These are phyloP conservation scores for Protonibea diacanthus DNA, from an alignment of 2,797 vertebrate species.

Conservation along the genomic window DNA sequence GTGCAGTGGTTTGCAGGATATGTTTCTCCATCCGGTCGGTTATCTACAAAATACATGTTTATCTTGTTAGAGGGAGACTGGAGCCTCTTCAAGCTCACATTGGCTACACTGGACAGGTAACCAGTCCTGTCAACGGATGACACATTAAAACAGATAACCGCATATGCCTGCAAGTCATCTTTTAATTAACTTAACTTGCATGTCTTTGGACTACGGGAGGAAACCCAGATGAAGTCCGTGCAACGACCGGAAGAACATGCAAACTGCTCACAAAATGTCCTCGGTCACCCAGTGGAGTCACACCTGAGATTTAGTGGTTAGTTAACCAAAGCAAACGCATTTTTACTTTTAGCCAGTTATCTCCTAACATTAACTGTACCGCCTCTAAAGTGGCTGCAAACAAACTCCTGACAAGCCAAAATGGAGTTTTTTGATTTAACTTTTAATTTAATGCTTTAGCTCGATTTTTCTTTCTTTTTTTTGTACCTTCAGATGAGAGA, in stretches of 20 bases:
- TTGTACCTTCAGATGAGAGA: slow-evolving; percentile 2
- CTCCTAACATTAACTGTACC: slow-evolving; percentile 31
- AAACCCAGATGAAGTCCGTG: slow-evolving; percentile 4
- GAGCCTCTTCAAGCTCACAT: neutral
- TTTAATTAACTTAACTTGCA: neutral
- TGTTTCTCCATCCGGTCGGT: neutral
- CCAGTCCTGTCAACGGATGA: neutral
- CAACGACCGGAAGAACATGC: neutral
- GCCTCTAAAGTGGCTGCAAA: slow-evolving; percentile 43
- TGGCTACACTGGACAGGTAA: neutral
- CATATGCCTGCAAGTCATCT: slow-evolving; percentile 8
- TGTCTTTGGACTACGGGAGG: neutral
- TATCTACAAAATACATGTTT: neutral
- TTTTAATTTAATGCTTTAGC: slow-evolving; percentile 16
- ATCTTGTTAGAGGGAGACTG: neutral
- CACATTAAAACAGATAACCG: neutral
- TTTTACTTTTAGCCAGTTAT: slow-evolving; percentile 45
- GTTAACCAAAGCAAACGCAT: slow-evolving; percentile 23
- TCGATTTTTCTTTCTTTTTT: slow-evolving; percentile 13
- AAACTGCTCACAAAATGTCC: slow-evolving; percentile 2
- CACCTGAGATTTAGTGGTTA: neutral
- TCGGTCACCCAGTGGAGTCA: neutral
- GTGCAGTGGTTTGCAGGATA: neutral
- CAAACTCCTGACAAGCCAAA: slow-evolving; percentile 44
- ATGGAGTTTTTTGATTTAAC: slow-evolving; percentile 36